Evolutionary conservation across 2,797 vertebrate genomes (phyloP).

Genomic region (Falco columbarius): DNA sequence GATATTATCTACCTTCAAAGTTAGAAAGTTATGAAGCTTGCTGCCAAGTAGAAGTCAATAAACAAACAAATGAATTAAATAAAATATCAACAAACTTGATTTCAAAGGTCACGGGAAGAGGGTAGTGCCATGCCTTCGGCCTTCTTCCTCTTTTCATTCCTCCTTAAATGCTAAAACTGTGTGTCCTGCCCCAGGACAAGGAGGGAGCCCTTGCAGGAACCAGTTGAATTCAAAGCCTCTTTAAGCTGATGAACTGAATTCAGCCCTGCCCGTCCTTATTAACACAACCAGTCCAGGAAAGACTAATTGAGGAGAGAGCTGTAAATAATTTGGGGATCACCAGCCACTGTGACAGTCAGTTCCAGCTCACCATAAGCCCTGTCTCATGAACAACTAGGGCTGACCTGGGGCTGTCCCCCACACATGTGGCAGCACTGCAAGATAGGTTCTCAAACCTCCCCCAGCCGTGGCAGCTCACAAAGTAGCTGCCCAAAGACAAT

Average conservation of each 20-base stretch:
- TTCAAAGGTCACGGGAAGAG: neutral
- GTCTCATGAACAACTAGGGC: neutral
- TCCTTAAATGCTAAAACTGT: neutral
- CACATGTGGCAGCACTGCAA: neutral
- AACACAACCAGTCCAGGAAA: neutral
- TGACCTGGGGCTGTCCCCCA: neutral
- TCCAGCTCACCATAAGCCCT: neutral
- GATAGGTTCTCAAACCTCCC: neutral
- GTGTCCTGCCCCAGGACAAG: fast-evolving
- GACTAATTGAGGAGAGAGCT: neutral
- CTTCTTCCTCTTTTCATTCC: neutral
- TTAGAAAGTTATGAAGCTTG: neutral
- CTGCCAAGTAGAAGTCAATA: neutral
- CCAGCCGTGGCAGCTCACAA: neutral
- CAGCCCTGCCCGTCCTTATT: neutral
- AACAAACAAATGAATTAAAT: neutral
- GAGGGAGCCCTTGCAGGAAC: neutral
- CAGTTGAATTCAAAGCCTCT: neutral
- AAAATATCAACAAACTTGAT: neutral
- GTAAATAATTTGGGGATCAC: neutral
- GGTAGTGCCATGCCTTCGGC: neutral
- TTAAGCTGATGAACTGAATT: neutral
- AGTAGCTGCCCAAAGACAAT: neutral
- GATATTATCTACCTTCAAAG: neutral
- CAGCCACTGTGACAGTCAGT: fast-evolving